Base-by-base conservation (phyloP, 2,797 vertebrate species). In the Atherinosoma microstoma region DNA sequence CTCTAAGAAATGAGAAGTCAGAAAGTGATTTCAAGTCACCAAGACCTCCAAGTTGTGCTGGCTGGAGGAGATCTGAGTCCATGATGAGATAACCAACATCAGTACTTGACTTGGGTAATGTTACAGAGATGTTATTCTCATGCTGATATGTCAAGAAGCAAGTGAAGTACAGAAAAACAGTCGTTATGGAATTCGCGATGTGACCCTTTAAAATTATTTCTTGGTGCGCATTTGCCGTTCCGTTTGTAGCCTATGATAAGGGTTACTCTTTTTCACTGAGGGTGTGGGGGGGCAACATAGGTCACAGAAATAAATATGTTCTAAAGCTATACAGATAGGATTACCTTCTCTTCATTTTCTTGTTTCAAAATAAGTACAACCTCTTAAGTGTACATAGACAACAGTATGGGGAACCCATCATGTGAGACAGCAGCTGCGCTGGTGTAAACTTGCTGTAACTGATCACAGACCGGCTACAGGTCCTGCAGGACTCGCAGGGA, bases 1-100 rank as follows among this genome's bases (percentile, higher is more conserved):
- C 27, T 62, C 56, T 61, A 30, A 71, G 62, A 63, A 73, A 67
- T 29, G 65, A 68, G 60, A 74, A 81, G 64, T 79, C 80, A 79
- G 76, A 70, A 84, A 75, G 73, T 85, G 13, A 81, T 61, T 42
- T 29, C 22, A 67, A 62, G 63, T 76, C 62, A 67, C 57, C 4
- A 13, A 45, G 24, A 73, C 13, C 3, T 29, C 73, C 61, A 74
- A 51, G 34, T 53, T 72, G 66, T 75, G 47, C 63, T 72, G 53
- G 59, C n/a, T 73, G 49, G 54, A 47, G 49, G 11, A 49, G 65
- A 76, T 57, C 75, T 64, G 64, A 35, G 27, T 36, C 69, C 29
- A 75, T n/a, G 42, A 32, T 82, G 58, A 79, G 72, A 70, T 56
- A 64, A 65, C 59, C 2, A 58, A 20, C 18, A 65, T 67, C 22